Evolutionary conservation across 2,797 vertebrate genomes (phyloP).

Genomic region (Gephyroberyx darwinii): DNA sequence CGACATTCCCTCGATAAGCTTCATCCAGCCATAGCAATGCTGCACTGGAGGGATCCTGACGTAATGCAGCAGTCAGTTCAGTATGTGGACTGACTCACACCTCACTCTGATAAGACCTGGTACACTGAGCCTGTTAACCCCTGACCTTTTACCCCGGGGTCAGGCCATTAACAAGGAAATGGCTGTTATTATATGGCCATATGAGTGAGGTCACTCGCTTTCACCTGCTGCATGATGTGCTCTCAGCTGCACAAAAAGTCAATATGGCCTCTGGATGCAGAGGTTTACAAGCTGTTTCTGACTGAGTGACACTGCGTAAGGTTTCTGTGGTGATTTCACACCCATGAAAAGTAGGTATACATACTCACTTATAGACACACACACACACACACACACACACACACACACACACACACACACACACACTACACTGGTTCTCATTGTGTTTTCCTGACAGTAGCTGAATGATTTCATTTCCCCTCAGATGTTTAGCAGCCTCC

Average conservation of each 20-base stretch:
- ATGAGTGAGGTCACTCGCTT: conserved; percentile 44
- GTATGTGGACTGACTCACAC: conserved; percentile 40
- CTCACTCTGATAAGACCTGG: conserved; percentile 57
- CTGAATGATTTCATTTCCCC: conserved; percentile 41
- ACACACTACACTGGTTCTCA: conserved; percentile 1
- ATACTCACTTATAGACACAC: neutral
- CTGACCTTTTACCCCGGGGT: conserved; percentile 47
- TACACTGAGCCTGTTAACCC: conserved; percentile 51
- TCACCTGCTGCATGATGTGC: conserved; percentile 48
- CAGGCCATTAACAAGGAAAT: conserved; percentile 61
- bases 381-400: conserved; percentile 16
- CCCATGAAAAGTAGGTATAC: neutral
- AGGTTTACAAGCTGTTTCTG: conserved; percentile 53
- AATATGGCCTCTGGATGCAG: conserved; percentile 23
- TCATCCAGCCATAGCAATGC: conserved; percentile 54
- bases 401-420: neutral
- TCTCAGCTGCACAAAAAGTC: conserved; percentile 38
- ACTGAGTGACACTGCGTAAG: conserved; percentile 1
- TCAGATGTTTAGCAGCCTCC: conserved; percentile 13
- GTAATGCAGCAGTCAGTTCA: conserved; percentile 54
- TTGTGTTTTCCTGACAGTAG: conserved; percentile 50
- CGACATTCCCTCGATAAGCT: conserved; percentile 77
- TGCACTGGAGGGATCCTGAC: conserved; percentile 56
- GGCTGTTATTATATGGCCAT: conserved; percentile 48
- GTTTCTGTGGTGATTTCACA: conserved; percentile 14